Evolutionary conservation across 2,113 vertebrate genomes (phyloP), one percentile per base, ranked within the genome.

Genomic region (Phoenicopterus ruber): DNA sequence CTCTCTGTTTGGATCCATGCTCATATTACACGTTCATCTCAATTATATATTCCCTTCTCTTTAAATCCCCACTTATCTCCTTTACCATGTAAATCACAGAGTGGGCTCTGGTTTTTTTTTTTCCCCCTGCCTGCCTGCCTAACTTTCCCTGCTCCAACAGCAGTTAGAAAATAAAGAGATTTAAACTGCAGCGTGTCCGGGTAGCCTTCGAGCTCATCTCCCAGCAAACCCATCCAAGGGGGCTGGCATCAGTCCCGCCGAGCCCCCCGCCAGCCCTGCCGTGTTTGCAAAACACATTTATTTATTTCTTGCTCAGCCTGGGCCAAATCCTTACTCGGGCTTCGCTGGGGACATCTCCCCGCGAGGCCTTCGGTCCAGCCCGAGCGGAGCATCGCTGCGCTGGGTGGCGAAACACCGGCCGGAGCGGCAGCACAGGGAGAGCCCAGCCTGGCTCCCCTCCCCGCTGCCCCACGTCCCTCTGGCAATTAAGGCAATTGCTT

Each of bases 1-100:
- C 97, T 94, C 95, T 76, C 81, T 86, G 91, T 84, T 96, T 84
- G 94, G 89, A 91, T 89, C 91, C 13, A 1, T 40, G 93, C 94
- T 97, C 91, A 79, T 46, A 91, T 96, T 63, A 44, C 86, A 66
- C 2, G 38, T 19, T 96, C 29, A 0, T 61, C 82, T 95, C 93
- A 52, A 93, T 80, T 83, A 91, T 84, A 49, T 74, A 88, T 90
- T 79, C 72, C 70, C 77, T 70, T 49, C 92, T 79, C 93, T 88
- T 95, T 67, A 57, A 50, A 34, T 78, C 80, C 59, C 79, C 93
- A 91, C 93, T 94, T 94, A 94, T 94, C 94, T 95, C 74, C 54
- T 90, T 55, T 77, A 61, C 90, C 81, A 73, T 20, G 50, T 89
- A 97, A 97, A 96, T 93, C 87, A 93, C 57, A 12, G 42, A 73